Percentiles rank a stretch among this genome's conserved stretches.
Evolutionary conservation across 1,140 invertebrate genomes (phyloP).

Genomic region (Trachymyrmex septentrionalis): DNA sequence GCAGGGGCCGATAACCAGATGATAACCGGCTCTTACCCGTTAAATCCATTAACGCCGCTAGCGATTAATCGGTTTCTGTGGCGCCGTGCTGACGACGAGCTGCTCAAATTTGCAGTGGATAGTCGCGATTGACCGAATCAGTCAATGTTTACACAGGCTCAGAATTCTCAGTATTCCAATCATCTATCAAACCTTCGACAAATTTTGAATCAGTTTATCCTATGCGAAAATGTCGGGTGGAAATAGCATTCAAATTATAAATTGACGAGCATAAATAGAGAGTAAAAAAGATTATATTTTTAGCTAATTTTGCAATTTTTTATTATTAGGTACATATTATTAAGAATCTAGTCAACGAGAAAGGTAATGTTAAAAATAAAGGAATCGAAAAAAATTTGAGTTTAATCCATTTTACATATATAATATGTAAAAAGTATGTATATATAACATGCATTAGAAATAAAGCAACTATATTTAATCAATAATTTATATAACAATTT

Average conservation of each 20-base stretch:
- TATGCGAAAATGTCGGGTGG: not conserved
- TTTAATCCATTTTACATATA: conserved; percentile 3
- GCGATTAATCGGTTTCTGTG: conserved; percentile 51
- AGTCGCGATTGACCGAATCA: conserved; percentile 6
- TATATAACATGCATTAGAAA: not conserved
- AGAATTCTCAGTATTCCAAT: conserved; percentile 23
- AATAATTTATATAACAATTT: not conserved
- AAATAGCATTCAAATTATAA: not conserved
- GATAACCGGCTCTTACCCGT: conserved; percentile 55
- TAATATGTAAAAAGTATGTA: not conserved
- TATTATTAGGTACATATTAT: not conserved
- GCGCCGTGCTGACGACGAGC: conserved; percentile 43
- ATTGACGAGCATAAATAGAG: not conserved
- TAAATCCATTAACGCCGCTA: conserved; percentile 60
- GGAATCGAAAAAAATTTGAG: not conserved
- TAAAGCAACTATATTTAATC: not conserved
- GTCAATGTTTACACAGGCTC: conserved; percentile 10
- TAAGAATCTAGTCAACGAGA: not conserved
- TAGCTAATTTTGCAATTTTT: not conserved
- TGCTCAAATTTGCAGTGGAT: conserved; percentile 17
- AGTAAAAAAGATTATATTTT: not conserved
- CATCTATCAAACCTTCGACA: conserved; percentile 21
- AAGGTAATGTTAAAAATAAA: not conserved
- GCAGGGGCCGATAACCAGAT: conserved; percentile 50
- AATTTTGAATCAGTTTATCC: not conserved